These are phyloP conservation scores for Astyanax mexicanus DNA, from an alignment of 2,797 vertebrate species.

Conservation along the genomic window DNA sequence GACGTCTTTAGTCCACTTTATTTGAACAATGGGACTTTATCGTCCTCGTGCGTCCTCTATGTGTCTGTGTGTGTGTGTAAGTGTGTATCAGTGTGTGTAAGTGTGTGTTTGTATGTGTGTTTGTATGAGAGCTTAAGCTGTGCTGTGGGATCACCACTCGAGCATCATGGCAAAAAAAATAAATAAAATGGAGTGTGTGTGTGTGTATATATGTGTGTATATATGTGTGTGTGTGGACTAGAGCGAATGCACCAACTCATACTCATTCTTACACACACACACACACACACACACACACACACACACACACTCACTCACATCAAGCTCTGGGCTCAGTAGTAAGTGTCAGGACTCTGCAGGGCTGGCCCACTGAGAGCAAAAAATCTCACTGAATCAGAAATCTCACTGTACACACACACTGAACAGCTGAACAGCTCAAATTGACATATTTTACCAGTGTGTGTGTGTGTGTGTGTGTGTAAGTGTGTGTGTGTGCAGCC, in stretches of 20 bases:
- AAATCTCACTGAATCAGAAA: slow-evolving; percentile 46
- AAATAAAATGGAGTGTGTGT: too few species aligned
- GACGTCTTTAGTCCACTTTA: not conserved
- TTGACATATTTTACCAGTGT: slow-evolving; percentile 29
- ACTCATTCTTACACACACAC: not conserved
- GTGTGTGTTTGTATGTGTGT: slow-evolving; percentile 3
- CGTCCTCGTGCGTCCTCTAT: too few species aligned
- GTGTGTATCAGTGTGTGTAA: too few species aligned
- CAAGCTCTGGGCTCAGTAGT: slow-evolving; percentile 43
- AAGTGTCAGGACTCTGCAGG: slow-evolving; percentile 34
- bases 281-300: slow-evolving; percentile 21
- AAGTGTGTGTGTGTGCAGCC: not conserved
- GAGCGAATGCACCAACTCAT: slow-evolving; percentile 16
- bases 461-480: slow-evolving; percentile 23
- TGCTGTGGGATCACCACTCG: slow-evolving; percentile 18
- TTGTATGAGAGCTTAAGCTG: slow-evolving; percentile 18
- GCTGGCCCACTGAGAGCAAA: slow-evolving; percentile 44
- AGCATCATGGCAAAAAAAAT: slow-evolving; percentile 7
- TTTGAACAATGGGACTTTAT: slow-evolving; percentile 1
- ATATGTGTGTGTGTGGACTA: not conserved
- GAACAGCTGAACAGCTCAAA: slow-evolving; percentile 30
- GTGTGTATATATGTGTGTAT: too few species aligned
- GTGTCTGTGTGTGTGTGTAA: slow-evolving; percentile 8
- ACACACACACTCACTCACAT: slow-evolving; percentile 18
- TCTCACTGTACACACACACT: slow-evolving; percentile 41